Evolutionary conservation across 2,113 vertebrate species (phyloP).

Genomic region (Cacatua alba): DNA sequence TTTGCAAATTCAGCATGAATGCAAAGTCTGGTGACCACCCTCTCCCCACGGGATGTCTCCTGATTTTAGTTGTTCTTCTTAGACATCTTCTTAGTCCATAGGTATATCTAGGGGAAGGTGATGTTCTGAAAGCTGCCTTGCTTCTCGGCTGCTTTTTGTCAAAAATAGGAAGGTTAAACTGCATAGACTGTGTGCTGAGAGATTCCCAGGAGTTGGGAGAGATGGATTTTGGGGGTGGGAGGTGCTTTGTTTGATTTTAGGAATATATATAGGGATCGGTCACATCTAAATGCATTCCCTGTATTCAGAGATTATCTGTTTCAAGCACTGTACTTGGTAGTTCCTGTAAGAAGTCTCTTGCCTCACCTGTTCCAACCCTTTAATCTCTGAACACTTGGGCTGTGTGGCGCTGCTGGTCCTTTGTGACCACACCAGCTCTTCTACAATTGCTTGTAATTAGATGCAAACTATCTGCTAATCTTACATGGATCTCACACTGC

Average conservation of each 20-base stretch:
- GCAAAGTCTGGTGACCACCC: background rate
- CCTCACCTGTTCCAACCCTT: background rate
- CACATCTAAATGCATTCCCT: background rate
- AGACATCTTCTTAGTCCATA: background rate
- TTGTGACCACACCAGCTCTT: background rate
- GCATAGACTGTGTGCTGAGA: background rate
- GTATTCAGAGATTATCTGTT: slow-evolving; percentile 29
- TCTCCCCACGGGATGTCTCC: background rate
- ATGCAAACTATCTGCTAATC: background rate
- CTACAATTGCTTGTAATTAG: background rate
- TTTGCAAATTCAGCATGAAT: background rate
- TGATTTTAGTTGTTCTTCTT: background rate
- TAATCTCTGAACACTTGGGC: background rate
- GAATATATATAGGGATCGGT: background rate
- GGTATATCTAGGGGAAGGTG: background rate
- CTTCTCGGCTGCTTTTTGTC: background rate
- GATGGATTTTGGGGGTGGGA: background rate
- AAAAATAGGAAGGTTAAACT: background rate
- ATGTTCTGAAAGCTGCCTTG: background rate
- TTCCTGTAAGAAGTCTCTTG: slow-evolving; percentile 24
- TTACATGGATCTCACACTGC: background rate
- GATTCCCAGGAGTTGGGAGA: background rate
- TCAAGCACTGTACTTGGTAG: slow-evolving; percentile 28
- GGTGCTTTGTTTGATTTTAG: background rate
- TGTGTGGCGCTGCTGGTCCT: background rate